A percentile compares a stretch with the other conserved stretches of the same genome.
These are phyloP conservation scores for Phylloscopus collybita DNA, from an alignment of 2,797 vertebrate species.

Conservation along the genomic window DNA sequence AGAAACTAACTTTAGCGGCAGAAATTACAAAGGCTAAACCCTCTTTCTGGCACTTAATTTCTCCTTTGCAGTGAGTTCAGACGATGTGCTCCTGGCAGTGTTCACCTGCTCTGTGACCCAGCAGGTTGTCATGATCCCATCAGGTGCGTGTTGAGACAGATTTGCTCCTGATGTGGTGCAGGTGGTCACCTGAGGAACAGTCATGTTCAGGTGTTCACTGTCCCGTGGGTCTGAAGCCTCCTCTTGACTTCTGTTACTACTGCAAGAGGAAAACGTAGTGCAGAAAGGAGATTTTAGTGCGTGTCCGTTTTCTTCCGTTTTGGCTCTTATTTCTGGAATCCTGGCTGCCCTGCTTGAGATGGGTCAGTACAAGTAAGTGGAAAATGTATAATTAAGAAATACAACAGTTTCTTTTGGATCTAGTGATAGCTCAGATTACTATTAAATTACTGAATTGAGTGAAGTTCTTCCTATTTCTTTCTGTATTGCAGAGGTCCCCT, in stretches of 20 bases:
- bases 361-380: neutral
- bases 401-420: neutral
- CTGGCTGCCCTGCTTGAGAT: neutral
- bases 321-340: neutral
- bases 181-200: neutral
- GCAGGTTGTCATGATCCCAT: accelerated
- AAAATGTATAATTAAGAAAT: neutral
- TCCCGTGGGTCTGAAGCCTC: neutral
- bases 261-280: neutral
- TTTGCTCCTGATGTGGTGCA: too few species aligned
- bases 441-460: neutral
- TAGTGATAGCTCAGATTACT: too few species aligned
- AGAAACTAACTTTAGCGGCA: neutral
- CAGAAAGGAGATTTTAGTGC: too few species aligned
- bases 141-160: neutral
- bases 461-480: neutral
- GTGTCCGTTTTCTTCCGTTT: neutral
- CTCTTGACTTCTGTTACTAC: neutral
- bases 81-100: accelerated
- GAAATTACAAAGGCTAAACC: neutral
- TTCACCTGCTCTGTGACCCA: neutral
- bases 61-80: neutral
- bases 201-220: neutral
- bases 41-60: accelerated
- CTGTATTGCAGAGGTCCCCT: neutral